Conservation (phyloP, 2,113 vertebrate species). For the Xiphophorus maculatus region DNA sequence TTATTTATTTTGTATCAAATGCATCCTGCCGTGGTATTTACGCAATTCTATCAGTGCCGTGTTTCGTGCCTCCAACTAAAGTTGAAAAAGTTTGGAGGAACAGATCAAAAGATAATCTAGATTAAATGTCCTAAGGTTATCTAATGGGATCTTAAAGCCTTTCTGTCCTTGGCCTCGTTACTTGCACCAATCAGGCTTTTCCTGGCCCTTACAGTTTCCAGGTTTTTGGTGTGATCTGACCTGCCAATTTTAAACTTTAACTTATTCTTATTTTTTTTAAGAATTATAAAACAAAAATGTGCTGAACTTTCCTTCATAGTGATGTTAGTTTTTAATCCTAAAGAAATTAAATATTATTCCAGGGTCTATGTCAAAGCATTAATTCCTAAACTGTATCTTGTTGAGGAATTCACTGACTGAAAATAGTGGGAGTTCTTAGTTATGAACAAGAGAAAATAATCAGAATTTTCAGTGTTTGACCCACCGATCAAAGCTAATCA, state of each 20-base stretch:
- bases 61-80: not conserved
- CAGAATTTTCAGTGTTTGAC: too few relatives aligned
- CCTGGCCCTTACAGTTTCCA: not conserved
- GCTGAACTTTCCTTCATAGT: not conserved
- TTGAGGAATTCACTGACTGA: not conserved
- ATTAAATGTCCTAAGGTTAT: not conserved
- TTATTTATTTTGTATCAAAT: conserved; percentile 20
- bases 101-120: not conserved
- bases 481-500: too few relatives aligned
- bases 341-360: not conserved
- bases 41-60: not conserved
- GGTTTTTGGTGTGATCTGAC: not conserved
- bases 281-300: not conserved
- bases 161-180: not conserved
- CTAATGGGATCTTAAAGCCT: not conserved
- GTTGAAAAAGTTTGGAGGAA: not conserved
- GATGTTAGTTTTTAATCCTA: not conserved
- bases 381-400: not conserved
- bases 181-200: not conserved
- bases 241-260: not conserved
- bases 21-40: not conserved
- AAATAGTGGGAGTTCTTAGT: not conserved
- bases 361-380: not conserved
- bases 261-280: not conserved
- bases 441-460: too few relatives aligned